A percentile compares a stretch with the other conserved stretches of the same genome.
phyloP scores from a whole-genome alignment of 2,797 vertebrate genomes.

The Rhadinocentrus ornatus region DNA sequence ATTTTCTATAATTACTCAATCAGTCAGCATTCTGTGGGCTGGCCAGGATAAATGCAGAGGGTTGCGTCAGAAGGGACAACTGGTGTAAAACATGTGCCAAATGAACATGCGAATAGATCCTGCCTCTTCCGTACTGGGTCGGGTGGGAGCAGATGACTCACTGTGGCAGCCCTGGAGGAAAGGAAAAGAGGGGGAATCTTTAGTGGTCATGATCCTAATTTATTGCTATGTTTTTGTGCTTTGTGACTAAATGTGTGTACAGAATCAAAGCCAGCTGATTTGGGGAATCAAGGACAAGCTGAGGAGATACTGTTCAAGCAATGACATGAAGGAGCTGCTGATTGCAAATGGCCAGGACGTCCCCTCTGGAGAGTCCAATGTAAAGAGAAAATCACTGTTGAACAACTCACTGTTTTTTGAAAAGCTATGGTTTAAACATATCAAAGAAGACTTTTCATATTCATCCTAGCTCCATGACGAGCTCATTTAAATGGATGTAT shows the following conservation, averaged over 20 bases:
- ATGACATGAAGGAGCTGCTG: slow-evolving; percentile 96
- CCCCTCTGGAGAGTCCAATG: slow-evolving; percentile 95
- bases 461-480: background rate
- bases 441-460: background rate
- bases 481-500: background rate
- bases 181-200: no score
- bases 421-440: background rate
- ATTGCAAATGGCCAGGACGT: slow-evolving; percentile 94
- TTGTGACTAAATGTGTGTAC: slow-evolving; percentile 4
- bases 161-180: no score
- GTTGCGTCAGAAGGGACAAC: no score
- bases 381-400: slow-evolving; percentile 72
- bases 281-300: slow-evolving; percentile 97
- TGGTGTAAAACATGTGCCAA: no score
- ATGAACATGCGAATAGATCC: no score
- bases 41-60: no score
- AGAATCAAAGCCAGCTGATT: slow-evolving; percentile 94
- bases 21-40: no score
- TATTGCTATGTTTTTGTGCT: background rate
- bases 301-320: slow-evolving; percentile 90
- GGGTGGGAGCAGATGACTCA: no score
- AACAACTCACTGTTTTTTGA: background rate
- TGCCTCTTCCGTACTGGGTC: no score
- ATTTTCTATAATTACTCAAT: no score
- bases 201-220: background rate